Evolutionary conservation across 2,797 vertebrate genomes (phyloP).

Genomic region (Coccyzus lansbergi): DNA sequence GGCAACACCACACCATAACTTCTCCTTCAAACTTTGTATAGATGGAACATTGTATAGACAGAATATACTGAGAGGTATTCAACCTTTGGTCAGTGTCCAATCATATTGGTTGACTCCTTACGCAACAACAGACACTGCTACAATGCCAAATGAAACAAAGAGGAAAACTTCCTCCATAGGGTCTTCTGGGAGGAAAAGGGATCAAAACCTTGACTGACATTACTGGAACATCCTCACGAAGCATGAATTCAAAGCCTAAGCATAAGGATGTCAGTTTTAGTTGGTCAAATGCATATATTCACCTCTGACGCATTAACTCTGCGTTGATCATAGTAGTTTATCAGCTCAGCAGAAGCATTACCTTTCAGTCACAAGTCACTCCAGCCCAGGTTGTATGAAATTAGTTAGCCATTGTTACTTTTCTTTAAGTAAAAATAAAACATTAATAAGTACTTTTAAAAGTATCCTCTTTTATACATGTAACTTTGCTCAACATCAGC

Average conservation of each 20-base stretch:
- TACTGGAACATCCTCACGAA: neutral
- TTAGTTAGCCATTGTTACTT: neutral
- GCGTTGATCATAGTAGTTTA: neutral
- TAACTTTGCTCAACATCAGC: neutral
- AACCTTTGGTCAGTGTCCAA: neutral
- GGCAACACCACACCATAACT: neutral
- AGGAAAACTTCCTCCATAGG: neutral
- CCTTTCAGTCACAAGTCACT: neutral
- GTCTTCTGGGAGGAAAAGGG: neutral
- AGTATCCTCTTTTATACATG: neutral
- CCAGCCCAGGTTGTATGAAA: neutral
- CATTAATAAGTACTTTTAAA: accelerated
- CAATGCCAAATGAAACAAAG: neutral
- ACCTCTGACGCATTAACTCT: neutral
- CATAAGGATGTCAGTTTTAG: neutral
- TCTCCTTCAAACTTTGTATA: neutral
- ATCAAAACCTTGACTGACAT: neutral
- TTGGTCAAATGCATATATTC: neutral
- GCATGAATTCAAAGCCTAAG: neutral
- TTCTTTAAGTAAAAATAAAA: neutral
- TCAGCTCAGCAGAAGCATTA: neutral
- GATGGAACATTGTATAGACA: neutral
- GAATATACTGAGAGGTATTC: neutral
- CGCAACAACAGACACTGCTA: neutral
- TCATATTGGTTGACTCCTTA: neutral